Evolutionary conservation across 2,113 vertebrate species (phyloP), one percentile per base, ranked within the genome.

Genomic region (Dicerorhinus sumatrensis): DNA sequence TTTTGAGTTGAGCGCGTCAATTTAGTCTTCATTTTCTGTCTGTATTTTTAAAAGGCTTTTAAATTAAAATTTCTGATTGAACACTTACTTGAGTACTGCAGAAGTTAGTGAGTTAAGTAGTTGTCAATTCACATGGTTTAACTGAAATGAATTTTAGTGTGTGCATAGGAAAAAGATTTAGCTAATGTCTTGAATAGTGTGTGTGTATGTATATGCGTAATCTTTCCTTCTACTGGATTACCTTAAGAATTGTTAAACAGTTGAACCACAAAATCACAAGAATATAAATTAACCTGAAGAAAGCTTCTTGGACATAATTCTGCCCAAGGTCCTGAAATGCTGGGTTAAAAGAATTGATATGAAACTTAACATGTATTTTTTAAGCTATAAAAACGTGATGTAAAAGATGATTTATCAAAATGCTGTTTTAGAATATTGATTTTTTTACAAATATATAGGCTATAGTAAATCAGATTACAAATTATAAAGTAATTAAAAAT

Each of bases 1-100:
- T 99, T 99, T 99, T 99, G 84, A 97, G 98, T 98, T 98, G 97
- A 98, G 95, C 97, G 96, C 97, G 98, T 99, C 98, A 98, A 98
- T 99, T 99, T 99, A 96, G 98, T 98, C 97, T 98, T 98, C 17
- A 58, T 97, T 97, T 98, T 98, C 94, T 93, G 21, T 98, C 98
- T 97, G 92, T 99, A 93, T 98, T 99, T 98, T 98, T 94, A 97
- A 98, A 98, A 98, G 98, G 77, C 96, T 98, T 98, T 98, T 98
- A 94, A 98, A 98, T 99, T 98, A 97, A 95, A 96, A 96, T 98
- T 99, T 98, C 63, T 97, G 94, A 97, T 98, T 87, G 69, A 95
- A 96, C 93, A 96, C 94, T 98, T 98, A 98, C 88, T 96, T 98
- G 97, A 98, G 89, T 97, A 98, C 98, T 97, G 20, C 87, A 90